Base-by-base conservation (phyloP, 2,113 vertebrate genomes). In the Oreotrochilus melanogaster region DNA sequence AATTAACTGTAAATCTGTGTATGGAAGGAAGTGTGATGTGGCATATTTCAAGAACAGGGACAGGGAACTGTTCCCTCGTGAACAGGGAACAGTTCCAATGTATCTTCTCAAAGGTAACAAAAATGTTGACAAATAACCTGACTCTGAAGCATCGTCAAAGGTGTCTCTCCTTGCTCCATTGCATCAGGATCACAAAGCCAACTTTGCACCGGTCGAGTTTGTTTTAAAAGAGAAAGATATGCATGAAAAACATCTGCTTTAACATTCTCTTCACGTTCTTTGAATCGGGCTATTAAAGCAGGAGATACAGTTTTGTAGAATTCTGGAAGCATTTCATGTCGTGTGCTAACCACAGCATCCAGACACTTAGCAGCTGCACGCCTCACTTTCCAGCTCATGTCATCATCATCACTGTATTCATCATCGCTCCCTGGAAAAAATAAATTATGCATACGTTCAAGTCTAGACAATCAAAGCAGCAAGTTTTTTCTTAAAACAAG, bases 351-450 rank as follows among this genome's bases (percentile, higher is more conserved):
- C 47, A 99, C 99, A 11, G 99, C 99, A 89, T 99, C 99, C 95
- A 99, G 96, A 95, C 99, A 99, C 93, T 99, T 99, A 8, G 99
- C 99, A 48, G 99, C 99, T 54, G 99, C 99, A 50, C 99, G 98
- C 14, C 99, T 98, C 83, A 99, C 99, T 98, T 99, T 99, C 99
- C 99, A 99, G 95, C 99, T 99, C 99, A 99, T 99, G 97, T 99
- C 99, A 86, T 99, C 99, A 53, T 99, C 99, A 58, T 99, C 99
- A 42, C 99, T 99, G 96, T 99, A 99, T 96, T 99, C 99, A 80
- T 99, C 99, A 64, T 99, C 99, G 0, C 99, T 99, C 86, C 99
- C 99, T 99, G 88, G 74, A 96, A 90, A 96, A 92, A 95, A 96
- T 54, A 85, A 94, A 88, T 83, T 64, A 92, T 39, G 69, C 69